Base-by-base conservation (phyloP, 2,797 vertebrate genomes). In the Typhlichthys subterraneus region DNA sequence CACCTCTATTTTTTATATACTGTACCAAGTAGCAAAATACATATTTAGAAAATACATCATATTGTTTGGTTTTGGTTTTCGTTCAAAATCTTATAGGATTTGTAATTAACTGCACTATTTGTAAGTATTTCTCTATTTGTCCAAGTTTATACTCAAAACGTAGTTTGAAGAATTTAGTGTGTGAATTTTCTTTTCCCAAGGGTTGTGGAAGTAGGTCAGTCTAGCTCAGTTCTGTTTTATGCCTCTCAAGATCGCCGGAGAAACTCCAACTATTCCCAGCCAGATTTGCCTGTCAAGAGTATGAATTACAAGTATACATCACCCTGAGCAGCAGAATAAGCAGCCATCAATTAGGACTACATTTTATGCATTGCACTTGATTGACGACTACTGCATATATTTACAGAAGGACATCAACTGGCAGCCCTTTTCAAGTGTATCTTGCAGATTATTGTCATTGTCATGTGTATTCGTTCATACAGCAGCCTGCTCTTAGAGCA, bases 161-260 rank as follows among this genome's bases (percentile, higher is more conserved):
- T 42, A 9, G 23, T 29, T 29, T 29, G 23, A 29, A 8, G 33
- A 19, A 59, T 59, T 59, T 60, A 55, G 54, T 70, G 42, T 1
- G 17, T 55, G 52, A 55, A 46, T 45, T 53, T 59, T 57, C 49
- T 59, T 65, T 7, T 42, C 9, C 38, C 38, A 33, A 64, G 10
- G 70, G 59, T 47, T 67, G 45, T 47, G 38, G 38, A 72, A 65
- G 46, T 77, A 67, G 68, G 69, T 83, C 62, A 78, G 12, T 72
- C 49, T 67, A 73, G 78, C 81, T 71, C 54, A 42, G 38, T 42
- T 42, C 38, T 1, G 65, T 79, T 46, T 60, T 0, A 69, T 46
- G 42, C 50, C 1, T 5, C 78, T 72, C 62, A 64, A 7, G 14
- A 45, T 64, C 63, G 48, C 3, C 57, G 10, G 8, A 63, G 14